phyloP scores from a whole-genome alignment of 2,113 vertebrate genomes.

The Plotosus lineatus region DNA sequence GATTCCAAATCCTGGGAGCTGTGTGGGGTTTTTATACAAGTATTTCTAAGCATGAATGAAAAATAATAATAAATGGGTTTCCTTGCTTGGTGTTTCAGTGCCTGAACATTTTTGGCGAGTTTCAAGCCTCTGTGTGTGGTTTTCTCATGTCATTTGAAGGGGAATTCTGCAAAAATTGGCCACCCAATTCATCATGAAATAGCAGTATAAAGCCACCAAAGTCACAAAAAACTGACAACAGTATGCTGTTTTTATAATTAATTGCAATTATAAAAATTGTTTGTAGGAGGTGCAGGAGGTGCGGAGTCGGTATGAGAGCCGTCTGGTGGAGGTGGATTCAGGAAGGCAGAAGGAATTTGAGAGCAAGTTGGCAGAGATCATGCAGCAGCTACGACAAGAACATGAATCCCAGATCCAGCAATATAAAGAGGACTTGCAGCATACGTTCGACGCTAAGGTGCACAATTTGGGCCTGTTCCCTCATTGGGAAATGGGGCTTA shows the following conservation, averaged over 20 bases:
- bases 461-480: background rate
- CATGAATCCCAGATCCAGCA: conserved; percentile 75
- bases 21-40: no score
- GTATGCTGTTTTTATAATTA: no score
- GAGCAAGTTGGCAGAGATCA: conserved; percentile 68
- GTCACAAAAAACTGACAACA: background rate
- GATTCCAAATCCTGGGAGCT: no score
- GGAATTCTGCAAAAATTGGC: no score
- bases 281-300: conserved; percentile 73
- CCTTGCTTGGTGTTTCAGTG: no score
- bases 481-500: conserved; percentile 1
- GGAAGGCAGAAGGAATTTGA: conserved; percentile 73
- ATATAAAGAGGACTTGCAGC: conserved; percentile 81
- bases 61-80: no score
- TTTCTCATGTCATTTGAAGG: no score
- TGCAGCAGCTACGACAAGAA: conserved; percentile 76
- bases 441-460: conserved; percentile 75
- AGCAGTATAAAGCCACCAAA: background rate
- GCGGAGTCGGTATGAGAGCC: conserved; percentile 71
- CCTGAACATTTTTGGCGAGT: no score
- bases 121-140: no score
- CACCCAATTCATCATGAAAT: no score
- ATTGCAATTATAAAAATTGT: background rate
- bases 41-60: no score
- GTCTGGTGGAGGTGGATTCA: conserved; percentile 73